Percentiles rank a stretch among this genome's conserved stretches.
Evolutionary conservation across 1,140 invertebrate species (phyloP).

Genomic region (Belonocnema kinseyi): DNA sequence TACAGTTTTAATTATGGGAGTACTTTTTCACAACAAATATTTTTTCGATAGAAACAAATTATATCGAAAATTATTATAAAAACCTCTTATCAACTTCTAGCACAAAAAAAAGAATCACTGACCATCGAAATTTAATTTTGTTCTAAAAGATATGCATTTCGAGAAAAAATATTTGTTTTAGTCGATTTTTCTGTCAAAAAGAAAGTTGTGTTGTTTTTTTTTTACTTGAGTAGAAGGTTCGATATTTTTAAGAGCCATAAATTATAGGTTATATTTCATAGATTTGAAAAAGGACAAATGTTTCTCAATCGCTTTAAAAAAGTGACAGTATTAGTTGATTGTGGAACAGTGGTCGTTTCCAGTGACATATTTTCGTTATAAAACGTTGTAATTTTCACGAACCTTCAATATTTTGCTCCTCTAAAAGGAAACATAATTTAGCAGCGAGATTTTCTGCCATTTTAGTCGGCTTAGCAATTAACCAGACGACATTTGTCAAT

Average conservation of each 20-base stretch:
- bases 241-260: too few relatives aligned
- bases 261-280: too few relatives aligned
- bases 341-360: too few relatives aligned
- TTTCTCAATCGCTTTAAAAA: too few relatives aligned
- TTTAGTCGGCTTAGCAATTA: slow-evolving; percentile 44
- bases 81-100: background rate
- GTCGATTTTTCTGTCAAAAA: too few relatives aligned
- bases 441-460: slow-evolving; percentile 71
- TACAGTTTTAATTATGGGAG: too few relatives aligned
- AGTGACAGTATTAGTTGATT: too few relatives aligned
- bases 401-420: slow-evolving; percentile 61
- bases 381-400: slow-evolving; percentile 41
- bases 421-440: slow-evolving; percentile 67
- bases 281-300: too few relatives aligned
- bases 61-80: background rate
- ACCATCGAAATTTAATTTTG: background rate
- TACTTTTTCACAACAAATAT: too few relatives aligned
- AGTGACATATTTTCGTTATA: too few relatives aligned
- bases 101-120: background rate
- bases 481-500: background rate
- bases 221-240: too few relatives aligned
- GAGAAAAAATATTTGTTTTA: background rate
- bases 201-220: too few relatives aligned
- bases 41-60: background rate
- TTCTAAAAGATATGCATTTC: background rate